Evolutionary conservation across 2,888 invertebrate species (phyloP).

Genomic region (Pterostichus madidus): DNA sequence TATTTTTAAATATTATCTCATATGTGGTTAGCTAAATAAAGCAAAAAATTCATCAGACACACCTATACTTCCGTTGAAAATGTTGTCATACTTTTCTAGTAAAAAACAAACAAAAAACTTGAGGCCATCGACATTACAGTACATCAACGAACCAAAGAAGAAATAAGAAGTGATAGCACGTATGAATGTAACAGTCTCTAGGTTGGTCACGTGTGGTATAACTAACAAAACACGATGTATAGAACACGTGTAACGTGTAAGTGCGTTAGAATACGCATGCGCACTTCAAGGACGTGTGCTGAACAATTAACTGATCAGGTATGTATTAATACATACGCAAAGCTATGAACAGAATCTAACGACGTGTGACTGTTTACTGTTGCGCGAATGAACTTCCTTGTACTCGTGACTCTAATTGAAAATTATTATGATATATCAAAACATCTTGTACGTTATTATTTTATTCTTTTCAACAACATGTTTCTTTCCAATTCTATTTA

Average conservation of each 20-base stretch:
- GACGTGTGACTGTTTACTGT: slow-evolving; percentile 44
- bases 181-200: slow-evolving; percentile 47
- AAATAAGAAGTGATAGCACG: slow-evolving; percentile 52
- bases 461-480: neutral
- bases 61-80: slow-evolving; percentile 30
- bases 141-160: neutral
- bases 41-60: neutral
- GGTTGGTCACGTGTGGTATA: slow-evolving; percentile 23
- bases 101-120: slow-evolving; percentile 23
- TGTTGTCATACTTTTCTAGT: slow-evolving; percentile 20
- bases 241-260: slow-evolving; percentile 36
- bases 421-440: slow-evolving; percentile 32
- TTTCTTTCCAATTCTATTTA: no score
- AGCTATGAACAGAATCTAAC: slow-evolving; percentile 43
- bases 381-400: slow-evolving; percentile 55
- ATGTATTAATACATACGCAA: slow-evolving; percentile 51
- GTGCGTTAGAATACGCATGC: slow-evolving; percentile 44
- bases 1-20: slow-evolving; percentile 32
- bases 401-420: slow-evolving; percentile 43
- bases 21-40: neutral
- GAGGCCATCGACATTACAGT: slow-evolving; percentile 49
- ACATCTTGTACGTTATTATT: neutral
- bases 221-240: neutral
- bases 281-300: slow-evolving; percentile 59
- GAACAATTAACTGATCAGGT: slow-evolving; percentile 61